Evolutionary conservation across 2,113 vertebrate genomes (phyloP).

Genomic region (Coracopsis vasa): DNA sequence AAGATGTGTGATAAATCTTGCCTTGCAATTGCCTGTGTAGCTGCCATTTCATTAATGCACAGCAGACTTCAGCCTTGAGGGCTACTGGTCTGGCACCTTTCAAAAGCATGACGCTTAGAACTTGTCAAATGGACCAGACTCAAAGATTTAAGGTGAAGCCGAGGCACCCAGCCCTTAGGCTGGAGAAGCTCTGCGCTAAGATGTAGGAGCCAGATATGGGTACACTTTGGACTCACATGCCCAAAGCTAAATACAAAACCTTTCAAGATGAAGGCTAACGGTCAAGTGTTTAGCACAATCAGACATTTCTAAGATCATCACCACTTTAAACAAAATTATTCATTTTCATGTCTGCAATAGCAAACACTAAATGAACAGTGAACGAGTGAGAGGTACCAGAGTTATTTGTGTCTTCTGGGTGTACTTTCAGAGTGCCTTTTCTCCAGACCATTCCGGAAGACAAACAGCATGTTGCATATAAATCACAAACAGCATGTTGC

Average conservation of each 20-base stretch:
- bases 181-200: not conserved
- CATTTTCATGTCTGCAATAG: not conserved
- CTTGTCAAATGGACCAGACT: not conserved
- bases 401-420: not conserved
- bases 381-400: not conserved
- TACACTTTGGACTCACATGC: not conserved
- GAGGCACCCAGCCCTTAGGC: not conserved
- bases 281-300: not conserved
- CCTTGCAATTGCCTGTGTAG: rapidly evolving
- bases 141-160: not conserved
- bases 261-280: not conserved
- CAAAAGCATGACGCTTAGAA: not conserved
- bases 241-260: not conserved
- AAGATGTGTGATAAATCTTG: not conserved
- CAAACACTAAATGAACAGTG: not conserved
- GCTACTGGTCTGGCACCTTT: not conserved
- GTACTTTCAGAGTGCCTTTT: not conserved
- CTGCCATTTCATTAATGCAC: not conserved
- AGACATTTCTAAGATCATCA: not conserved
- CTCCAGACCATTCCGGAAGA: not conserved
- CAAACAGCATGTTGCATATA: not conserved
- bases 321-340: not conserved
- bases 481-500: no score
- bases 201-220: not conserved
- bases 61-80: not conserved